A percentile compares a stretch with the other conserved stretches of the same genome.
Conservation (phyloP, 1,140 invertebrate species). For the Thaumetopoea pityocampa region DNA sequence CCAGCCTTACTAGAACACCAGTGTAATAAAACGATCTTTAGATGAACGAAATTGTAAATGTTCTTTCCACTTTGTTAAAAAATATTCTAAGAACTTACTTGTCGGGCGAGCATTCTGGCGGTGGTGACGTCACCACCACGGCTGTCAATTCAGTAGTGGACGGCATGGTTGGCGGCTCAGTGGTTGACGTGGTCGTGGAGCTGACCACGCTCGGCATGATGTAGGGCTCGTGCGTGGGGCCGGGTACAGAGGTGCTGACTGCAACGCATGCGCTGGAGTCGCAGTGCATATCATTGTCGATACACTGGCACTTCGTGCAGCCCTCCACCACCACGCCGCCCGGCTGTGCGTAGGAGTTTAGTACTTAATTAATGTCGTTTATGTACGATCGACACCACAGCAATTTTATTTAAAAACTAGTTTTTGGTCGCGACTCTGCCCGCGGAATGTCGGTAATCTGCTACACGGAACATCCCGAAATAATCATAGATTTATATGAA, state of each 20-base stretch:
- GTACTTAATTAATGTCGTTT: neutral
- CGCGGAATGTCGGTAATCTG: too few relatives aligned
- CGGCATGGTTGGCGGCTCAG: conserved; percentile 5
- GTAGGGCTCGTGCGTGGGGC: conserved; percentile 29
- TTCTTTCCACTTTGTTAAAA: too few relatives aligned
- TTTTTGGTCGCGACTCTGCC: too few relatives aligned
- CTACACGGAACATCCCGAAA: too few relatives aligned
- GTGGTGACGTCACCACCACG: neutral
- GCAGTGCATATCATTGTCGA: conserved; percentile 84
- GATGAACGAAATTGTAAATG: too few relatives aligned
- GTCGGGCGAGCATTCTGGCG: conserved; percentile 9
- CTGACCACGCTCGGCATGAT: conserved; percentile 13
- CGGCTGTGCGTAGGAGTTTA: conserved; percentile 64
- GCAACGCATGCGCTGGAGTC: conserved; percentile 72
- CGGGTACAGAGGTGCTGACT: conserved; percentile 9
- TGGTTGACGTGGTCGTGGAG: conserved; percentile 3
- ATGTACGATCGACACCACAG: too few relatives aligned
- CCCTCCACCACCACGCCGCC: conserved; percentile 77
- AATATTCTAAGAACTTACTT: conserved; percentile 4
- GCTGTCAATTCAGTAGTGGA: conserved; percentile 9
- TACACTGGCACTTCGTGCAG: conserved; percentile 85
- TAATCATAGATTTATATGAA: too few relatives aligned
- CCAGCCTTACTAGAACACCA: conserved; percentile 46
- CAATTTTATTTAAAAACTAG: too few relatives aligned
- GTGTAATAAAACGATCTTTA: neutral